Evolutionary conservation across 1,140 invertebrate genomes (phyloP).

Genomic region (Drosophila miranda): DNA sequence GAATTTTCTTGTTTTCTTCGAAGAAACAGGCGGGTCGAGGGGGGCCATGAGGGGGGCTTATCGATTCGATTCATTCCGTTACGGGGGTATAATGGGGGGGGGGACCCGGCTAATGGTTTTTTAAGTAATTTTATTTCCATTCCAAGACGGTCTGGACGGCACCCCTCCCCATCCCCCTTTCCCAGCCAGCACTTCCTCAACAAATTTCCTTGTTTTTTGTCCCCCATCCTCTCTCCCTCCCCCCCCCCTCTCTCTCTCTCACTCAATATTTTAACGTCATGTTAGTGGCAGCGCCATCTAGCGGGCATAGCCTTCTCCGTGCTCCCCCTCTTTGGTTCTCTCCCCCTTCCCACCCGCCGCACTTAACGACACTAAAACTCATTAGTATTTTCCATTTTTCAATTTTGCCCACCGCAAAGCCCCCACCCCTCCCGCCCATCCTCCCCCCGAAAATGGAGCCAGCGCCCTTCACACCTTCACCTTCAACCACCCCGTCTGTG

Average conservation of each 20-base stretch:
- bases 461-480: constrained; percentile 58
- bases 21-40: too few relatives aligned
- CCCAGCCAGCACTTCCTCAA: constrained; percentile 12
- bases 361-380: constrained; percentile 47
- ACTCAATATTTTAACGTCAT: constrained; percentile 51
- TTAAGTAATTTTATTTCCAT: constrained; percentile 44
- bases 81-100: too few relatives aligned
- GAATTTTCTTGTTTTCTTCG: constrained; percentile 31
- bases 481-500: not conserved
- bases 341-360: not conserved
- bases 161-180: too few relatives aligned
- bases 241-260: not conserved
- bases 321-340: not conserved
- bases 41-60: not conserved
- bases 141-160: not conserved
- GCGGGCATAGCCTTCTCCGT: not conserved
- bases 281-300: constrained; percentile 17
- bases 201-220: constrained; percentile 31
- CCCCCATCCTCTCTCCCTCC: constrained; percentile 2
- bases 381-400: constrained; percentile 65
- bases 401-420: constrained; percentile 36
- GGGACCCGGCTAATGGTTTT: constrained; percentile 36
- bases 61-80: constrained; percentile 37
- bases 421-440: too few relatives aligned
- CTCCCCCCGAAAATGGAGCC: constrained; percentile 22